Evolutionary conservation across 2,113 vertebrate genomes (phyloP).

Genomic region (Cygnus atratus): DNA sequence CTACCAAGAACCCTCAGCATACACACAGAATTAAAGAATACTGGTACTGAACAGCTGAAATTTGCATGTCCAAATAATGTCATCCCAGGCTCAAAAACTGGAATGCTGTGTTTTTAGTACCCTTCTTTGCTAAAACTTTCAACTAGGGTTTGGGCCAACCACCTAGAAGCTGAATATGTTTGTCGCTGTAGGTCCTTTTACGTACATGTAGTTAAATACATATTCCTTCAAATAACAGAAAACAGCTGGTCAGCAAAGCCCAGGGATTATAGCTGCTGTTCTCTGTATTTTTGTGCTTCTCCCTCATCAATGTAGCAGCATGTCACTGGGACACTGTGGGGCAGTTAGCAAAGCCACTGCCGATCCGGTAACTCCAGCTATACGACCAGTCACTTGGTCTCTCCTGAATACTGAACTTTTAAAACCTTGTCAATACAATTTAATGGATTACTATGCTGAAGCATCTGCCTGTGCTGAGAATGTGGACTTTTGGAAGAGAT

Average conservation of each 20-base stretch:
- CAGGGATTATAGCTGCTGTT: accelerated
- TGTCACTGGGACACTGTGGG: too few relatives aligned
- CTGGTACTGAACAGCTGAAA: not conserved
- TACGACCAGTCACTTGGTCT: accelerated
- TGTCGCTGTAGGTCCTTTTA: not conserved
- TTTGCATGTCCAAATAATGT: not conserved
- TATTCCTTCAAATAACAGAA: not conserved
- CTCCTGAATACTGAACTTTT: not conserved
- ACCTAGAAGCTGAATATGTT: not conserved
- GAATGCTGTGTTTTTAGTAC: not conserved
- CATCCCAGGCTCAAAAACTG: not conserved
- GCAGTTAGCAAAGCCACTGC: not conserved
- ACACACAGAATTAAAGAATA: not conserved
- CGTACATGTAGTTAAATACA: not conserved
- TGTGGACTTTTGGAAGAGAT: not conserved
- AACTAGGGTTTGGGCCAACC: not conserved
- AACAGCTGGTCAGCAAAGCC: not conserved
- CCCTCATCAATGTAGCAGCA: accelerated
- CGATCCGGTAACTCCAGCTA: not conserved
- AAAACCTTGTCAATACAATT: not conserved
- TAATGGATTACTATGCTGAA: not conserved
- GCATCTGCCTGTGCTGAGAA: not conserved
- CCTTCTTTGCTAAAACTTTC: not conserved
- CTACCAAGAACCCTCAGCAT: not conserved
- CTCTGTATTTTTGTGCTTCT: accelerated